Evolutionary conservation across 2,797 vertebrate species (phyloP).

Genomic region (Myoxocephalus aenaeus): DNA sequence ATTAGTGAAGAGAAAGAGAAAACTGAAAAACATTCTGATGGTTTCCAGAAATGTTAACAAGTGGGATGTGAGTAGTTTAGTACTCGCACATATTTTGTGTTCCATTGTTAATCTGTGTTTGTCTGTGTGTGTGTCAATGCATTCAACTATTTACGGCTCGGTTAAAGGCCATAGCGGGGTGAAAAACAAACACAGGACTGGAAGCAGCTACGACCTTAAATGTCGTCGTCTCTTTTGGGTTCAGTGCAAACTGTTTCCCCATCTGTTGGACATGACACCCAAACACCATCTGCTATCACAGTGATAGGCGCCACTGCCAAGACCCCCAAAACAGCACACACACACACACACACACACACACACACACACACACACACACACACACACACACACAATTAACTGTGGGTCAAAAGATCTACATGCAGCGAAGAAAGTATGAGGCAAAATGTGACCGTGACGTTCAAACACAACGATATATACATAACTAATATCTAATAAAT

Average conservation of each 20-base stretch:
- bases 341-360: slow-evolving; percentile 3
- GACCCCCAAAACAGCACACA: slow-evolving; percentile 1
- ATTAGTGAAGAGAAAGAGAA: background rate
- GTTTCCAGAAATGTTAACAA: background rate
- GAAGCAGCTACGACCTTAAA: background rate
- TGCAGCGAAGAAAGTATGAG: too few relatives aligned
- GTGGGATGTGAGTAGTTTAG: background rate
- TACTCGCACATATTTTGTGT: background rate
- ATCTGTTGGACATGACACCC: slow-evolving; percentile 11
- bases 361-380: too few relatives aligned
- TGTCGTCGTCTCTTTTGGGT: background rate
- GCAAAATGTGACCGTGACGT: background rate
- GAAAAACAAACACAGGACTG: background rate
- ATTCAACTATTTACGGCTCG: background rate
- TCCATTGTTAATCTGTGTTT: background rate
- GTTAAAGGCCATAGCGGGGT: background rate
- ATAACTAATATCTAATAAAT: too few relatives aligned
- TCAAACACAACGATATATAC: background rate
- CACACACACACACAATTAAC: background rate
- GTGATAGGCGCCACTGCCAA: background rate
- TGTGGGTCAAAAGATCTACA: too few relatives aligned
- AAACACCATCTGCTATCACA: slow-evolving; percentile 28
- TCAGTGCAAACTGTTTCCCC: slow-evolving; percentile 3
- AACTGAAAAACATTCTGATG: background rate
- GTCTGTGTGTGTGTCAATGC: background rate